Evolutionary conservation across 2,888 invertebrate genomes (phyloP).

Genomic region (Microdon myrmicae): DNA sequence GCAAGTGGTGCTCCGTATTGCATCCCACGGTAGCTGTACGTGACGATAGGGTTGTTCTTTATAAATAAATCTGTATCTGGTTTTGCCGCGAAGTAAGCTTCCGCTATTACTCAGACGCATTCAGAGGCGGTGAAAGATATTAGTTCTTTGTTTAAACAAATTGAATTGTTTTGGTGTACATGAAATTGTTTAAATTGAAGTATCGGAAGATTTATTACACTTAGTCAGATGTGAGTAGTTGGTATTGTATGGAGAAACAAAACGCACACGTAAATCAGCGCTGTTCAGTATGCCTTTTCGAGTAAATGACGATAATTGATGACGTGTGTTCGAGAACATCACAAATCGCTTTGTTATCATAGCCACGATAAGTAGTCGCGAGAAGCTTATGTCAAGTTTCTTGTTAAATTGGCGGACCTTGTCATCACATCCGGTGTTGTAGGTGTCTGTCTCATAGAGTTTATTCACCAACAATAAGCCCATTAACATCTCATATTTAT

Average conservation of each 20-base stretch:
- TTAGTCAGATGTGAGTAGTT: no score
- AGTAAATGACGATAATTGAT: no score
- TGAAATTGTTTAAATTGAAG: slow-evolving; percentile 14
- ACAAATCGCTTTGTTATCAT: no score
- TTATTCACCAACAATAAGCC: no score
- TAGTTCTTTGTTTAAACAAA: slow-evolving; percentile 16
- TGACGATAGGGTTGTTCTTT: slow-evolving; percentile 13
- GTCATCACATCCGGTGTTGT: no score
- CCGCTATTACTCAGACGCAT: slow-evolving; percentile 5
- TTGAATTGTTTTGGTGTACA: slow-evolving; percentile 8
- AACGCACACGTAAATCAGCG: background rate
- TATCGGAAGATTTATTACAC: background rate
- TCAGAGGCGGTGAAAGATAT: background rate
- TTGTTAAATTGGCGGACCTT: no score
- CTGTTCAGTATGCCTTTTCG: background rate
- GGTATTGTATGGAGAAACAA: no score
- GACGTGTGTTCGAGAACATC: no score
- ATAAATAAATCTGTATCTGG: slow-evolving; percentile 1
- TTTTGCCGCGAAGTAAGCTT: slow-evolving; percentile 11
- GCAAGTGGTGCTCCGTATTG: slow-evolving; percentile 1
- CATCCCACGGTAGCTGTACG: slow-evolving; percentile 7
- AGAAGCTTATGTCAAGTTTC: no score
- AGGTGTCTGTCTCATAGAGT: no score
- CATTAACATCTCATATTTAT: no score
- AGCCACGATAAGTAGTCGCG: no score